Conservation (phyloP, 2,113 vertebrate species). For the Pyxicephalus adspersus region DNA sequence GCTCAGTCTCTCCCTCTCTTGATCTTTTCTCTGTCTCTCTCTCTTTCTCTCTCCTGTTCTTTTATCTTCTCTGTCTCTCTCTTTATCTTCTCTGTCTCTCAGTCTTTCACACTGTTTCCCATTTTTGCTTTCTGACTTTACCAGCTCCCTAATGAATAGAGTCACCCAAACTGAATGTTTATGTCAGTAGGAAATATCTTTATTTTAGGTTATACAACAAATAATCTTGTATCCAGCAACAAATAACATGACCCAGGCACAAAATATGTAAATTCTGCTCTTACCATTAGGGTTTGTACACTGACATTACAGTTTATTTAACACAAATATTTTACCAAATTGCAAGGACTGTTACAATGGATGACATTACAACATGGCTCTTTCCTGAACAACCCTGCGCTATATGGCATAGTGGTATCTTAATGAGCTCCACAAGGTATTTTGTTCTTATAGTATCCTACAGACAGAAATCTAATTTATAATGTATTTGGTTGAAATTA, state of each 20-base stretch:
- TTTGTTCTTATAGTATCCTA: background rate
- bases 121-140: too few relatives aligned
- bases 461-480: background rate
- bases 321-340: background rate
- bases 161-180: too few relatives aligned
- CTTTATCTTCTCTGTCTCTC: too few relatives aligned
- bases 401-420: background rate
- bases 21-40: too few relatives aligned
- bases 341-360: too few relatives aligned
- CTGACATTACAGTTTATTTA: conserved; percentile 6
- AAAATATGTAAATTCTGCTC: background rate
- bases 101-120: too few relatives aligned
- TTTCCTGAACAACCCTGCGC: background rate
- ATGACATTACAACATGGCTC: background rate
- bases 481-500: too few relatives aligned
- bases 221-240: conserved; percentile 10
- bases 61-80: too few relatives aligned
- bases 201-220: conserved; percentile 34
- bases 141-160: too few relatives aligned
- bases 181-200: conserved; percentile 25
- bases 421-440: background rate
- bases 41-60: too few relatives aligned
- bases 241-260: background rate
- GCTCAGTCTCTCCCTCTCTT: too few relatives aligned
- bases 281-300: conserved; percentile 2